phyloP scores from a whole-genome alignment of 1,140 invertebrate genomes.

The Anastrepha ludens region DNA sequence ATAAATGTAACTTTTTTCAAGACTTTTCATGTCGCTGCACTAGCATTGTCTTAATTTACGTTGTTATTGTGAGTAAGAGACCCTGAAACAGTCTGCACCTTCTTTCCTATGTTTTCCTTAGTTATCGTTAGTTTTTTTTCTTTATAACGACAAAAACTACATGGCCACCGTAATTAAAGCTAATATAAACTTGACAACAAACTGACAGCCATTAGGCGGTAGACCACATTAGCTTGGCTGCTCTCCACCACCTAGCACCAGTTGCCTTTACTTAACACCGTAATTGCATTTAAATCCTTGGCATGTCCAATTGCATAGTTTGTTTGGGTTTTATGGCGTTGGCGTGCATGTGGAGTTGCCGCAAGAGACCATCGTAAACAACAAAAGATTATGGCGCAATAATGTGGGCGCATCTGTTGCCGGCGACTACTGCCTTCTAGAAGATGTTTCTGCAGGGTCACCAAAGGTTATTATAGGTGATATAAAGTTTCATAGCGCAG shows the following conservation, averaged over 20 bases:
- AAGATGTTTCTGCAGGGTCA: no score
- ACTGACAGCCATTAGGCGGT: slow-evolving; percentile 24
- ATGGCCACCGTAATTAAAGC: not conserved
- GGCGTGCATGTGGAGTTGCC: not conserved
- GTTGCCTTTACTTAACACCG: not conserved
- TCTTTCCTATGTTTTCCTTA: not conserved
- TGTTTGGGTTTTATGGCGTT: not conserved
- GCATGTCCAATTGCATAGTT: not conserved
- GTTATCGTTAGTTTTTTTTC: not conserved
- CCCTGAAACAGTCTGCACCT: not conserved
- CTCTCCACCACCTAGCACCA: not conserved
- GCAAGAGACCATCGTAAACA: not conserved
- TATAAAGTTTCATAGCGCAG: no score
- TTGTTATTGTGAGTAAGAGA: not conserved
- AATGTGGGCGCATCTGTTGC: not conserved
- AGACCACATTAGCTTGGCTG: not conserved
- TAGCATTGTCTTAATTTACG: not conserved
- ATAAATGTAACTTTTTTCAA: not conserved
- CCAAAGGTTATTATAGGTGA: no score
- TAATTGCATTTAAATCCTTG: slow-evolving; percentile 4
- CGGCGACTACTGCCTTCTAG: no score
- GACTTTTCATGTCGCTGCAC: no score
- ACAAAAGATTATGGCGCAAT: not conserved
- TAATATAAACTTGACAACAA: not conserved
- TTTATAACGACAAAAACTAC: not conserved